Evolutionary conservation across 2,888 invertebrate species (phyloP), one percentile per base, ranked within the genome.

Genomic region (Zootermopsis nevadensis): DNA sequence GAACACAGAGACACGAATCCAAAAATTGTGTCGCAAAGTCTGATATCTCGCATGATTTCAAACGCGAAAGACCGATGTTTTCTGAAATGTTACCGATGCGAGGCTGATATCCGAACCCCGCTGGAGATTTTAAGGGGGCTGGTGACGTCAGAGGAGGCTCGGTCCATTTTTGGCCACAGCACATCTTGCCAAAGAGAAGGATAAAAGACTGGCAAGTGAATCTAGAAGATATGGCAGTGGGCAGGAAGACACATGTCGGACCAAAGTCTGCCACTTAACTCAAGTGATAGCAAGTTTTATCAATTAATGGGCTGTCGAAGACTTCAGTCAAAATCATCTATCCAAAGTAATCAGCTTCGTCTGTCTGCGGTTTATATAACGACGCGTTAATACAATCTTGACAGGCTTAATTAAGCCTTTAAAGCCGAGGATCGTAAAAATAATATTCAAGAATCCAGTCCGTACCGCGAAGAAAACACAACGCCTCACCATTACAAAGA

Each of bases 111-210:
- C 82, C 77, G 83, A 83, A 76, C 83, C 83, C 77, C 76, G 77
- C 69, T 81, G 67, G 55, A 55, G 30, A 22, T 53, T 33, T 81
- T 67, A 48, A 72, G 55, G 72, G 69, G 48, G 69, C 53, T 15
- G 53, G 27, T 83, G 76, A 83, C 83, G 83, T 83, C 83, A 88
- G 86, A 85, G 85, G 87, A 87, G 87, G 86, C 86, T 86, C 88
- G 86, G 86, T 87, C 88, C 88, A 87, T 88, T 87, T 88, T 88
- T 88, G 88, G 88, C 86, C 85, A 87, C 87, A 86, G 69, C 48
- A 48, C 42, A 69, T 33, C 30, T 33, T 83, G 83, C 80, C 77
- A 83, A 83, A 69, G 76, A 69, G 38, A 27, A 31, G 72, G 67
- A 38, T 38, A 31, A 31, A 33, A 55, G 42, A 27, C 1, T 30